Conservation (phyloP, 2,113 vertebrate genomes). For the Donacobius atricapilla region DNA sequence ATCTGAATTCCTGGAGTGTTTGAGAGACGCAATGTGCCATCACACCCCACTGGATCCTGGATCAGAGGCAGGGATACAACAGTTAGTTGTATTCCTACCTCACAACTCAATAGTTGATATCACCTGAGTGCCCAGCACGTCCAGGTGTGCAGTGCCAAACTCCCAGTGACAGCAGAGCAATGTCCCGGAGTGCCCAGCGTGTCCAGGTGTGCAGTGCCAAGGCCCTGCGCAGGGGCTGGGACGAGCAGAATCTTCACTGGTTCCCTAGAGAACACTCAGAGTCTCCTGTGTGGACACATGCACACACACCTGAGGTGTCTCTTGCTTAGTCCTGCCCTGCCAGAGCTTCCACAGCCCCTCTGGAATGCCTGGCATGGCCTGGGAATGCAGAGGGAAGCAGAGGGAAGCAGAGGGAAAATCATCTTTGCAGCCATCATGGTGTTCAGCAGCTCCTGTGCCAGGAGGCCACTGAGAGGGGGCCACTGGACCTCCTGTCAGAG, state of each 20-base stretch:
- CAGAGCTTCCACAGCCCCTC: neutral
- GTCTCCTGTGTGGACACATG: neutral
- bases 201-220: neutral
- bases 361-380: neutral
- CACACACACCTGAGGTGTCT: neutral
- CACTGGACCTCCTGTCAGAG: neutral
- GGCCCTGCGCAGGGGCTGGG: neutral
- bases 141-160: neutral
- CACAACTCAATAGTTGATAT: neutral
- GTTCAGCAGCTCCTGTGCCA: neutral
- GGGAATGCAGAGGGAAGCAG: no score
- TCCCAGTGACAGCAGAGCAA: neutral
- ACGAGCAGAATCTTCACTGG: neutral
- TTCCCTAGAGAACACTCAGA: neutral
- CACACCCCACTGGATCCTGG: neutral
- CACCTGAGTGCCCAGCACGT: no score
- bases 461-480: neutral
- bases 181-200: fast-evolving
- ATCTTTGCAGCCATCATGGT: neutral
- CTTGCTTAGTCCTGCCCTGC: neutral
- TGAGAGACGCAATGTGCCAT: neutral
- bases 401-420: neutral
- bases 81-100: neutral
- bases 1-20: neutral
- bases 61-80: neutral